phyloP scores from a whole-genome alignment of 2,888 invertebrate genomes.

The Eueremaeus valkanovi region DNA sequence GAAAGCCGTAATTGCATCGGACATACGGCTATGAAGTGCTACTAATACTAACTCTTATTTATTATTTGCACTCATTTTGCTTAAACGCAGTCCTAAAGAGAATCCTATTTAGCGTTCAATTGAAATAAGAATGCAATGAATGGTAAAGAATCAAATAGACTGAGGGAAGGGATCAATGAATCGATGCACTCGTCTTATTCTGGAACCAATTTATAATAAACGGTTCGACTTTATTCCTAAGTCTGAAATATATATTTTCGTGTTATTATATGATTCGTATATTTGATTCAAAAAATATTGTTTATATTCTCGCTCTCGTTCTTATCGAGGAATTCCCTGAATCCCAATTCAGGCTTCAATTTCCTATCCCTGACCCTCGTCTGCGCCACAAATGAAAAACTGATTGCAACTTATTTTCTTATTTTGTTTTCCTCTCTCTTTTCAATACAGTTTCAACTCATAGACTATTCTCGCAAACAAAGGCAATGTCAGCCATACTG shows the following conservation, averaged over 20 bases:
- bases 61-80: conserved; percentile 32
- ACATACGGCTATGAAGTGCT: background rate
- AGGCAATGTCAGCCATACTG: conserved; percentile 9
- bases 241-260: background rate
- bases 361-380: conserved; percentile 27
- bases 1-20: conserved; percentile 30
- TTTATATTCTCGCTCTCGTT: background rate
- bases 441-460: background rate
- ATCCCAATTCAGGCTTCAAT: conserved; percentile 21
- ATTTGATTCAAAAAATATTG: background rate
- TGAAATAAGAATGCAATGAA: background rate
- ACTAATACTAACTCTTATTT: conserved; percentile 26
- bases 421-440: background rate
- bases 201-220: background rate
- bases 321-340: conserved; percentile 21
- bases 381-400: background rate
- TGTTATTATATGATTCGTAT: background rate
- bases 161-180: background rate
- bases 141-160: background rate
- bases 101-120: background rate
- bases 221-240: background rate
- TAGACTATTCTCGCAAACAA: conserved; percentile 4
- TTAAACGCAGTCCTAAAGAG: background rate
- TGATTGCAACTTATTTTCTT: conserved; percentile 13
- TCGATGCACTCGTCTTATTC: background rate